These are phyloP conservation scores for Ooceraea biroi DNA, from an alignment of 1,140 invertebrate genomes.

Conservation along the genomic window DNA sequence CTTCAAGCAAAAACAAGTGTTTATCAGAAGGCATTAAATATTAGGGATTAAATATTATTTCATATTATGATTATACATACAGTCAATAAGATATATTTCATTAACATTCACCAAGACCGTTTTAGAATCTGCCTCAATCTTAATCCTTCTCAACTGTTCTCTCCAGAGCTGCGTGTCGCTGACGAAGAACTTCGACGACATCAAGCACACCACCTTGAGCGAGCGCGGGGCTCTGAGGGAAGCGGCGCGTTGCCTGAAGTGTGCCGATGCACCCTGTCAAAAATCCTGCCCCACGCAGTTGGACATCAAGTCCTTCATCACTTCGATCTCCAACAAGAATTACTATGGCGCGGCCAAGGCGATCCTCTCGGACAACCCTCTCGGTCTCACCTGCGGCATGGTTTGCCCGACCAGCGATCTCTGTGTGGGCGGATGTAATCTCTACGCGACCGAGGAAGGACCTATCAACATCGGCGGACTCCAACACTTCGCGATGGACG, in stretches of 20 bases:
- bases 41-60: no score
- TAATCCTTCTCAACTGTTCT: constrained; percentile 44
- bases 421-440: constrained; percentile 98
- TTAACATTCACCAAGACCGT: no score
- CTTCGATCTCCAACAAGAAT: constrained; percentile 98
- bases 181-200: constrained; percentile 97
- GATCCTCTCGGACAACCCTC: constrained; percentile 98
- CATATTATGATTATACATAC: no score
- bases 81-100: no score
- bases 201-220: constrained; percentile 98
- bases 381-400: constrained; percentile 99
- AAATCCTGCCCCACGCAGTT: constrained; percentile 99
- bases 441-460: constrained; percentile 97
- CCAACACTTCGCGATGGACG: constrained; percentile 98
- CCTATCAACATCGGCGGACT: constrained; percentile 99
- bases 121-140: no score
- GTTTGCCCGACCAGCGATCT: constrained; percentile 99
- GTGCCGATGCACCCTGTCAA: constrained; percentile 99
- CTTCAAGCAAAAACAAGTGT: no score
- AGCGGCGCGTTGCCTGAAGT: constrained; percentile 97
- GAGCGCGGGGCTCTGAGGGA: constrained; percentile 97
- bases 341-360: constrained; percentile 99
- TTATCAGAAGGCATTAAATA: no score
- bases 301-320: constrained; percentile 98
- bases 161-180: constrained; percentile 90